phyloP scores from a whole-genome alignment of 92 coral and sea anemone genomes.

The Epizoanthus ramosus region DNA sequence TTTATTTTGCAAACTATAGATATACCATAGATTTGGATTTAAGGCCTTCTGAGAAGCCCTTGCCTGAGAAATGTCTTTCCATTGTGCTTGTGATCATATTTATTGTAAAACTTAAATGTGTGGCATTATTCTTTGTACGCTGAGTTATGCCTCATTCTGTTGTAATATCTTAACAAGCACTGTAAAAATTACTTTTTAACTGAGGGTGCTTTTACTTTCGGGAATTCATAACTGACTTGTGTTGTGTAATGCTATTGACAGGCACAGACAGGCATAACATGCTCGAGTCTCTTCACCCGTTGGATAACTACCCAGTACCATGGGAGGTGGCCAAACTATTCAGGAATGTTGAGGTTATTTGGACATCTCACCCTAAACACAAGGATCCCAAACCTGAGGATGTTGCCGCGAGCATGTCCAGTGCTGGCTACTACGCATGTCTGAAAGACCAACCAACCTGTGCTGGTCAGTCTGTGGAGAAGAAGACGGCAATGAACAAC shows the following conservation, averaged over 20 bases:
- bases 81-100: too few species aligned
- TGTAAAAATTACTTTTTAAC: too few species aligned
- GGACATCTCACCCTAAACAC: slow-evolving; percentile 66
- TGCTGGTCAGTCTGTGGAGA: slow-evolving; percentile 49
- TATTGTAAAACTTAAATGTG: too few species aligned
- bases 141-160: too few species aligned
- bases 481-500: slow-evolving; percentile 69
- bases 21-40: too few species aligned
- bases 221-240: too few species aligned
- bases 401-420: slow-evolving; percentile 75
- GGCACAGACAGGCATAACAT: slow-evolving; percentile 95
- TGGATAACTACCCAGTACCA: slow-evolving; percentile 80
- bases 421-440: slow-evolving; percentile 73
- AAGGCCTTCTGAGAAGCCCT: too few species aligned
- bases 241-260: background rate
- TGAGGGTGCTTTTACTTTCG: too few species aligned
- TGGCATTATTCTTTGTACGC: too few species aligned
- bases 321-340: slow-evolving; percentile 71
- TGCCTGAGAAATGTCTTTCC: too few species aligned
- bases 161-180: too few species aligned
- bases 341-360: slow-evolving; percentile 61
- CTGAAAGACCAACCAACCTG: slow-evolving; percentile 1
- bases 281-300: slow-evolving; percentile 73
- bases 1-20: too few species aligned
- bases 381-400: slow-evolving; percentile 73